A percentile compares a stretch with the other conserved stretches of the same genome.
Conservation (phyloP, 2,113 vertebrate species). For the Boulengeromyrus knoepffleri region DNA sequence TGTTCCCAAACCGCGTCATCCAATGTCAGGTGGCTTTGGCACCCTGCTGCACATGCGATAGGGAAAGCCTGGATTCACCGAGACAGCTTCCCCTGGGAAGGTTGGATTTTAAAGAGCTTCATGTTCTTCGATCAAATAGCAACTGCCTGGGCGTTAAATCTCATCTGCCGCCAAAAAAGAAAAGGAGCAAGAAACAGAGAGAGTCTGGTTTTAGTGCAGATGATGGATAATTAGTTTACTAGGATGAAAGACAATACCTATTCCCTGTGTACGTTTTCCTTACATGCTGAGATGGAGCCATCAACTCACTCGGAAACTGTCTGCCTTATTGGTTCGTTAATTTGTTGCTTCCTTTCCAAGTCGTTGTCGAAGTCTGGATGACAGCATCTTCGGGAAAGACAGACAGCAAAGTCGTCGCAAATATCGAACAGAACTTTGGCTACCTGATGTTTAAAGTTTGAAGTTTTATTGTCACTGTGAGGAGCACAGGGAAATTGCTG, state of each 20-base stretch:
- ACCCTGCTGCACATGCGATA: not conserved
- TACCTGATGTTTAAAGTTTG: not conserved
- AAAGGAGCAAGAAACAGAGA: not conserved
- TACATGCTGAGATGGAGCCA: not conserved
- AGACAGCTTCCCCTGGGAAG: not conserved
- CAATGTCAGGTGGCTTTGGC: not conserved
- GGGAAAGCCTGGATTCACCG: not conserved
- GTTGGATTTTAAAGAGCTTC: not conserved
- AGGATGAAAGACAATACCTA: not conserved
- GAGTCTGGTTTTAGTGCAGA: not conserved
- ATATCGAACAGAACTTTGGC: not conserved
- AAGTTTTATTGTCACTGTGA: not conserved
- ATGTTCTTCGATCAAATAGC: not conserved
- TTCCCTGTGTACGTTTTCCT: not conserved
- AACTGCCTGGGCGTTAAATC: not conserved
- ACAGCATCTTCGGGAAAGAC: not conserved
- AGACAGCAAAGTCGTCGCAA: not conserved
- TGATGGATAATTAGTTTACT: not conserved
- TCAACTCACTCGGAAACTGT: not conserved
- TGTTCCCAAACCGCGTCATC: not conserved
- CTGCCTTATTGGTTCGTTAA: not conserved
- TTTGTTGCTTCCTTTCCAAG: not conserved
- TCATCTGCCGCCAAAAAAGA: not conserved
- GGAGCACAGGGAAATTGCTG: not conserved
- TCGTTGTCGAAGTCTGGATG: not conserved